Evolutionary conservation across 2,888 invertebrate genomes (phyloP), one percentile per base, ranked within the genome.

Genomic region (Aproaerema taeniolella): DNA sequence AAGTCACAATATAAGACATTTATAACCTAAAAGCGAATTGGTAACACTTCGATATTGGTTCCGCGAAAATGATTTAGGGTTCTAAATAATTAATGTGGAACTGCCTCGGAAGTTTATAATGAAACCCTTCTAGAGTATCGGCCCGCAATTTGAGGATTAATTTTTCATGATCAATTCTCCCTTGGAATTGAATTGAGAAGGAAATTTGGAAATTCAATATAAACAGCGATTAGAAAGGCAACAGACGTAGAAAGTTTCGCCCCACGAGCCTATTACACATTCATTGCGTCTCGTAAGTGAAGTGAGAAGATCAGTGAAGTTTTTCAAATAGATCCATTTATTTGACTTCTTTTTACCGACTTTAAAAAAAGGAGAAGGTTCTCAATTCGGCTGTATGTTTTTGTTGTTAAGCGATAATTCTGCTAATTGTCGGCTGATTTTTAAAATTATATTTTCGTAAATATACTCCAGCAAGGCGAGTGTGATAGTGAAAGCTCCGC

Each of bases 291-390:
- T 52, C 55, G 59, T 59, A 56, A 62, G 59, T 56, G 34, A 25
- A n/a, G 20, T 29, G 64, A 62, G 76, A 79, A 77, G 76, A 76
- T 74, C 73, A 67, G 58, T 60, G 64, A n/a, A n/a, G n/a, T n/a
- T n/a, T n/a, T n/a, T n/a, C n/a, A n/a, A n/a, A n/a, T n/a, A n/a
- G n/a, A n/a, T n/a, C n/a, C n/a, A n/a, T n/a, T n/a, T n/a, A n/a
- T n/a, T n/a, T n/a, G n/a, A n/a, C n/a, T n/a, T n/a, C n/a, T n/a
- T n/a, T n/a, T n/a, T n/a, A n/a, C n/a, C n/a, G n/a, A n/a, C n/a
- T n/a, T n/a, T n/a, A n/a, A n/a, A n/a, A n/a, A n/a, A n/a, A n/a
- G n/a, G n/a, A n/a, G n/a, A n/a, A n/a, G n/a, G n/a, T n/a, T n/a
- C n/a, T n/a, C n/a, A n/a, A n/a, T n/a, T n/a, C n/a, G n/a, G n/a